Percentiles rank a stretch among this genome's conserved stretches.
Evolutionary conservation across 2,888 invertebrate genomes (phyloP).

Genomic region (Andrena chrysosceles): DNA sequence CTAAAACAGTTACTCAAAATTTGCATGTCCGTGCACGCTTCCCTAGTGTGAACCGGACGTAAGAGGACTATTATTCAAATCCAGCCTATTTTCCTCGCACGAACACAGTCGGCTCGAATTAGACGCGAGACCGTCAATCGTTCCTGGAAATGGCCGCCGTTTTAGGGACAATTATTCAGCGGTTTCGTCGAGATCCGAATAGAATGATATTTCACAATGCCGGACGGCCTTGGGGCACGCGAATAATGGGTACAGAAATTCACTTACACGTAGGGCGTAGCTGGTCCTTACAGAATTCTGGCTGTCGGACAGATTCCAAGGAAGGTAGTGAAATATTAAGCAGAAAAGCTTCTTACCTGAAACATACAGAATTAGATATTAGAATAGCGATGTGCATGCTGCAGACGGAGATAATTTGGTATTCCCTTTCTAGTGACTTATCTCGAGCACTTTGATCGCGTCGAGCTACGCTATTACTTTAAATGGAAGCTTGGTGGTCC

Average conservation of each 20-base stretch:
- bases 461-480: neutral
- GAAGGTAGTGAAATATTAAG: neutral
- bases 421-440: neutral
- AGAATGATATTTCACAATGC: neutral
- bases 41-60: slow-evolving; percentile 61
- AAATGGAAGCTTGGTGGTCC: neutral
- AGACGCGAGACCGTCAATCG: slow-evolving; percentile 50
- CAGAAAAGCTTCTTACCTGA: slow-evolving; percentile 7
- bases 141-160: slow-evolving; percentile 35
- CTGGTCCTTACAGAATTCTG: neutral
- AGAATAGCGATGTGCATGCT: neutral
- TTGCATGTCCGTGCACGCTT: slow-evolving; percentile 64
- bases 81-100: slow-evolving; percentile 60
- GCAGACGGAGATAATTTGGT: neutral
- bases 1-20: slow-evolving; percentile 66
- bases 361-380: slow-evolving; percentile 3
- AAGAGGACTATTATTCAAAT: slow-evolving; percentile 66
- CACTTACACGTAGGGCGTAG: neutral
- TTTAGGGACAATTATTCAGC: slow-evolving; percentile 36
- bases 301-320: neutral
- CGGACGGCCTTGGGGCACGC: neutral
- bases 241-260: slow-evolving; percentile 13
- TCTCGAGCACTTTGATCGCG: neutral
- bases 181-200: neutral
- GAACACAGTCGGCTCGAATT: slow-evolving; percentile 48